Percentiles rank a stretch among this genome's conserved stretches.
Conservation (phyloP, 1,140 invertebrate genomes). For the Achroia grisella region DNA sequence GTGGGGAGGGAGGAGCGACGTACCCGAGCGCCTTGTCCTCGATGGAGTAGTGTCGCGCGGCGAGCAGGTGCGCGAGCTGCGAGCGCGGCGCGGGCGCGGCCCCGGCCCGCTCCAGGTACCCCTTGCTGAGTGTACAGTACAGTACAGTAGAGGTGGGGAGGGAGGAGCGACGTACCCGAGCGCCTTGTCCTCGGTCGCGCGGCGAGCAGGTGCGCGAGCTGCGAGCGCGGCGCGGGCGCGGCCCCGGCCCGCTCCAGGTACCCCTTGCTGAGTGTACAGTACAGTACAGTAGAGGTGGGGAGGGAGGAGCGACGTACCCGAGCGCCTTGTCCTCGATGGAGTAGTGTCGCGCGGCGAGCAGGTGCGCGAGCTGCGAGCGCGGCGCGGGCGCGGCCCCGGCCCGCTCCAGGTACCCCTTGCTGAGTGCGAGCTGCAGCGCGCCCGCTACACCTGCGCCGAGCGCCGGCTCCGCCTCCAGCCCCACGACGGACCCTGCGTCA, state of each 20-base stretch:
- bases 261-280: constrained; percentile 68
- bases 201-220: constrained; percentile 74
- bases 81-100: constrained; percentile 77
- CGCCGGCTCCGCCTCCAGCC: constrained; percentile 94
- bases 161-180: neutral
- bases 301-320: constrained; percentile 66
- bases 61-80: constrained; percentile 69
- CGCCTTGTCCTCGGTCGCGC: constrained; percentile 78
- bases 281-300: neutral
- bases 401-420: constrained; percentile 95
- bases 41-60: constrained; percentile 96
- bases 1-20: too few relatives aligned
- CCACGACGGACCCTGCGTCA: constrained; percentile 10
- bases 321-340: constrained; percentile 97
- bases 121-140: constrained; percentile 71
- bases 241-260: constrained; percentile 88
- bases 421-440: constrained; percentile 92
- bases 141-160: too few relatives aligned
- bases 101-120: constrained; percentile 88
- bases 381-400: constrained; percentile 81
- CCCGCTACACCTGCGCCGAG: constrained; percentile 94
- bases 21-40: constrained; percentile 27
- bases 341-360: constrained; percentile 92
- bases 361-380: constrained; percentile 23
- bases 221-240: constrained; percentile 75